Evolutionary conservation across 2,888 invertebrate species (phyloP).

Genomic region (Hirtodrosophila histrioides): DNA sequence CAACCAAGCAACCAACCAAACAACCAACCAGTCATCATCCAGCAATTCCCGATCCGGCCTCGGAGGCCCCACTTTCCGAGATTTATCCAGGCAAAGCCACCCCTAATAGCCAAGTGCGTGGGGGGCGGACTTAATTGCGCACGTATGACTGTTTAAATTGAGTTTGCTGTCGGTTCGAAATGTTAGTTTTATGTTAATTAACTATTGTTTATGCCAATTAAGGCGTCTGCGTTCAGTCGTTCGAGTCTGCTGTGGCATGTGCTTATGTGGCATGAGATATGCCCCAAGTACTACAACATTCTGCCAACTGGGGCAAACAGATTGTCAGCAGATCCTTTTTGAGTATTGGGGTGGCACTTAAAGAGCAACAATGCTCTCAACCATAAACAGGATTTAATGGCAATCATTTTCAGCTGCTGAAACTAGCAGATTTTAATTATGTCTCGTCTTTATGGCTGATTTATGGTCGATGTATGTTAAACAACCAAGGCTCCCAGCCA

Average conservation of each 20-base stretch:
- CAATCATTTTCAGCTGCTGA: constrained; percentile 10
- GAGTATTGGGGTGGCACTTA: neutral
- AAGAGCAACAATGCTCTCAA: neutral
- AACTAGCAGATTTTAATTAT: constrained; percentile 19
- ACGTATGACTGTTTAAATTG: constrained; percentile 74
- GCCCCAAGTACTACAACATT: no score
- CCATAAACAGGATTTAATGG: neutral
- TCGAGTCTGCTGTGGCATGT: neutral
- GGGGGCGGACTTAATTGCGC: constrained; percentile 65
- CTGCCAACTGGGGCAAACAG: neutral
- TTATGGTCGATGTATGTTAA: neutral
- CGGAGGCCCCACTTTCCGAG: no score
- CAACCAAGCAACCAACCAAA: constrained; percentile 6
- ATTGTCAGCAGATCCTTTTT: constrained; percentile 19
- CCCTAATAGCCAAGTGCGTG: neutral
- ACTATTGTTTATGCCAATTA: constrained; percentile 77
- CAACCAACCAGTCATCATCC: constrained; percentile 8
- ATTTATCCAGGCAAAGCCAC: no score
- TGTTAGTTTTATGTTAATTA: constrained; percentile 81
- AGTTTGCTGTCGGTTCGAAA: constrained; percentile 47
- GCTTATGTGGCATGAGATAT: neutral
- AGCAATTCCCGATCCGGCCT: neutral
- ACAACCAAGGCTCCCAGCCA: no score
- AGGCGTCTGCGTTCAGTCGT: constrained; percentile 25
- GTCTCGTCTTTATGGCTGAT: constrained; percentile 12